Conservation (phyloP, 2,888 invertebrate species). For the Lapara coniferarum region DNA sequence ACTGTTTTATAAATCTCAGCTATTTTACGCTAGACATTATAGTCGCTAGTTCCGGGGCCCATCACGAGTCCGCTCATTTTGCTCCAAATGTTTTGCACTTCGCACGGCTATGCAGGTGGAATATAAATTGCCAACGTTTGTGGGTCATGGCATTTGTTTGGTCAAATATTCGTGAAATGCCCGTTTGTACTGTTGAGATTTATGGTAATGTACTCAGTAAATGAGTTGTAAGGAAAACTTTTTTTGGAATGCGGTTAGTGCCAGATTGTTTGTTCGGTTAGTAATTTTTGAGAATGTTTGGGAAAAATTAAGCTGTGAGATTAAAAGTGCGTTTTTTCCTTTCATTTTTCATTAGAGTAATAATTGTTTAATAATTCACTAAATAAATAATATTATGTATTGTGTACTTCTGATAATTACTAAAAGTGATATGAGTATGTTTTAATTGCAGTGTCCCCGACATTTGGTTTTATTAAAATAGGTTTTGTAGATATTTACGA, state of each 20-base stretch:
- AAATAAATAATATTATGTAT: too few relatives aligned
- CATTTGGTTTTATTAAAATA: too few relatives aligned
- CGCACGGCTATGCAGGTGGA: conserved; percentile 47
- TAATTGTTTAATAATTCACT: too few relatives aligned
- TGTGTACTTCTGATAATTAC: too few relatives aligned
- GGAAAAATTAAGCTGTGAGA: too few relatives aligned
- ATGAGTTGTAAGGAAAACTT: background rate
- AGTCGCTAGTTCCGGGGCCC: conserved; percentile 37
- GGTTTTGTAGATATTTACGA: too few relatives aligned
- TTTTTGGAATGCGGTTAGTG: background rate
- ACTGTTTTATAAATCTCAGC: background rate
- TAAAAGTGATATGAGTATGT: too few relatives aligned
- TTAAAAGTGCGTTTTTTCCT: too few relatives aligned
- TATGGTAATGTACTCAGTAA: background rate
- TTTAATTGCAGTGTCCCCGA: too few relatives aligned
- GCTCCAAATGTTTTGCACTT: conserved; percentile 50
- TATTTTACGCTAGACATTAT: background rate
- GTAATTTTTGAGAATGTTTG: too few relatives aligned
- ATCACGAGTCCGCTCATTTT: conserved; percentile 39
- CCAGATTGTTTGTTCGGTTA: too few relatives aligned
- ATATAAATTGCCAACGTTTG: conserved; percentile 46
- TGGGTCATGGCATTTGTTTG: conserved; percentile 51
- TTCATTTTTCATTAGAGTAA: too few relatives aligned
- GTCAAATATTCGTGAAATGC: conserved; percentile 22
- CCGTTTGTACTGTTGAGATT: background rate